Conservation (phyloP, 2,113 vertebrate species). For the Amphiprion percula region DNA sequence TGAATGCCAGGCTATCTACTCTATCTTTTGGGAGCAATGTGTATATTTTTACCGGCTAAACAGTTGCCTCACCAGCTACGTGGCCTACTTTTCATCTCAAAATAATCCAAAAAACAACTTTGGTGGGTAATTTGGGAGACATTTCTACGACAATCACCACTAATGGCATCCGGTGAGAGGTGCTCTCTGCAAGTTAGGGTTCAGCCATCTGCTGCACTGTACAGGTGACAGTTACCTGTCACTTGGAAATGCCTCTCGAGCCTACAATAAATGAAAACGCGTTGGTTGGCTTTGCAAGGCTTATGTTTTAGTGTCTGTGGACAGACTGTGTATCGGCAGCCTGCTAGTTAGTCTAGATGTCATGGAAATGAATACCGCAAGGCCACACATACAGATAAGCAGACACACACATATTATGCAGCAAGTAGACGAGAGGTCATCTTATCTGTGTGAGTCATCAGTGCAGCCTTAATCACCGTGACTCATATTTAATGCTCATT, state of each 20-base stretch:
- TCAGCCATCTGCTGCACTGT: conserved; percentile 8
- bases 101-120: not conserved
- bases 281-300: conserved; percentile 3
- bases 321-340: conserved; percentile 46
- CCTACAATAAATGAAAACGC: conserved; percentile 26
- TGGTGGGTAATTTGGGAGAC: not conserved
- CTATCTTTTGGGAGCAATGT: not conserved
- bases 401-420: conserved; percentile 16
- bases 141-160: not conserved
- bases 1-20: not conserved
- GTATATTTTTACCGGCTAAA: not conserved
- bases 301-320: conserved; percentile 30
- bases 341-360: conserved; percentile 32
- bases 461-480: conserved; percentile 53
- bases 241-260: conserved; percentile 22
- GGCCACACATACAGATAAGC: conserved; percentile 13
- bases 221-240: conserved; percentile 16
- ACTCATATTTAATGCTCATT: conserved; percentile 60
- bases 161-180: not conserved
- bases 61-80: conserved; percentile 12
- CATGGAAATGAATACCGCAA: conserved; percentile 49
- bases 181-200: conserved; percentile 9
- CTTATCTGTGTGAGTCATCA: conserved; percentile 63
- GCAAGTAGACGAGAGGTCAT: conserved; percentile 45
- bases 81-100: not conserved